phyloP scores from a whole-genome alignment of 2,888 invertebrate genomes.

The Cordylochernes scorpioides region DNA sequence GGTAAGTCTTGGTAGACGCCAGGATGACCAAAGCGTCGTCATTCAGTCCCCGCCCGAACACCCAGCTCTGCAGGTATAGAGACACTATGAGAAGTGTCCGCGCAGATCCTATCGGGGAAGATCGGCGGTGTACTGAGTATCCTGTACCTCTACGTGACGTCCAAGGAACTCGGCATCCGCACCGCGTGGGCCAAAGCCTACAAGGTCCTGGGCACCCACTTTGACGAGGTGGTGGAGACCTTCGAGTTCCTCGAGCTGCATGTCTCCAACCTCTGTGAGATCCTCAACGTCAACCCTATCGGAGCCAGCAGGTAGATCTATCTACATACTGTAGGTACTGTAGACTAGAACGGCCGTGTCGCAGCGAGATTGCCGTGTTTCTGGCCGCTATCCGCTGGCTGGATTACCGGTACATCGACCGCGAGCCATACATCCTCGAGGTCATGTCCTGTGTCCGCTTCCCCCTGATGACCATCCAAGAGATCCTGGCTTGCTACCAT shows the following conservation, averaged over 20 bases:
- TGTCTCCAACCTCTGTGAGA: constrained; percentile 2
- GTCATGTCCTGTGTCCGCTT: constrained; percentile 8
- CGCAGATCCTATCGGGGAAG: no score
- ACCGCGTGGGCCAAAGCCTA: constrained; percentile 1
- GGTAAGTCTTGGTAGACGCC: no score
- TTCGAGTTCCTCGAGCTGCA: constrained; percentile 6
- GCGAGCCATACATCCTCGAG: constrained; percentile 1
- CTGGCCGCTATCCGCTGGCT: constrained; percentile 9
- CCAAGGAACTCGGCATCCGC: constrained; percentile 5
- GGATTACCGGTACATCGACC: constrained; percentile 1
- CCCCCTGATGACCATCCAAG: constrained; percentile 7
- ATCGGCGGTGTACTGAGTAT: constrained; percentile 2
- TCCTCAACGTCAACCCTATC: constrained; percentile 5
- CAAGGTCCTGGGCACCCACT: constrained; percentile 3
- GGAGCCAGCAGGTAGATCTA: constrained; percentile 7
- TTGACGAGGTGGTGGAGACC: constrained; percentile 4
- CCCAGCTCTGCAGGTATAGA: no score
- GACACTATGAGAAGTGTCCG: no score
- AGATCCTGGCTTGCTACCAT: constrained; percentile 8
- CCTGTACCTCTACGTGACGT: constrained; percentile 3
- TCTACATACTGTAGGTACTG: neutral
- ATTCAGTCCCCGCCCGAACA: no score
- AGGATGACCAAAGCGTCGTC: no score
- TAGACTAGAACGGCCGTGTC: neutral
- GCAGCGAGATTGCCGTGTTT: constrained; percentile 7